Percentiles rank a stretch among this genome's conserved stretches.
phyloP scores from a whole-genome alignment of 1,140 invertebrate species.

The Subanguina moxae region DNA sequence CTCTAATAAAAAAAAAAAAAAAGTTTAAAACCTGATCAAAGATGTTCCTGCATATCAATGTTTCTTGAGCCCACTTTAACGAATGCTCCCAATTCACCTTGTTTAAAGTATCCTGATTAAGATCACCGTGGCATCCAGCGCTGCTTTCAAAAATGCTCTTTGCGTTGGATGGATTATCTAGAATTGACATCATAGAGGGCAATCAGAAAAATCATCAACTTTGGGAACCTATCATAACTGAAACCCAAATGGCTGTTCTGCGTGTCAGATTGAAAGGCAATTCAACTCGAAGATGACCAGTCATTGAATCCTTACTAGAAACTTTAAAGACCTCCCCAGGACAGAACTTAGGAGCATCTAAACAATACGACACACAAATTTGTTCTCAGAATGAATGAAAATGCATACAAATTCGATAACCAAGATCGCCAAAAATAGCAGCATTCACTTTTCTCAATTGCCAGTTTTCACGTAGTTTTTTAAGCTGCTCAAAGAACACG shows the following conservation, averaged over 20 bases:
- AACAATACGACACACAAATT: not conserved
- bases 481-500: slow-evolving; percentile 41
- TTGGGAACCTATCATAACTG: not conserved
- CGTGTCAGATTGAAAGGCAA: slow-evolving; percentile 27
- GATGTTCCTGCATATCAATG: slow-evolving; percentile 39
- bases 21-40: slow-evolving; percentile 40
- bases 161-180: too few relatives aligned
- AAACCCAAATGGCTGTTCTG: slow-evolving; percentile 17
- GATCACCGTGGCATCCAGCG: too few relatives aligned
- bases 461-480: slow-evolving; percentile 42
- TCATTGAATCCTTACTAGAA: slow-evolving; percentile 26
- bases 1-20: too few relatives aligned
- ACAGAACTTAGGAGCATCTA: slow-evolving; percentile 36
- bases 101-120: too few relatives aligned
- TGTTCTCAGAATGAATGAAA: too few relatives aligned
- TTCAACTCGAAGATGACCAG: slow-evolving; percentile 22
- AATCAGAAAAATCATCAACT: not conserved
- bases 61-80: slow-evolving; percentile 41
- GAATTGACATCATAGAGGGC: too few relatives aligned
- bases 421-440: slow-evolving; percentile 41
- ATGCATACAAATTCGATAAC: slow-evolving; percentile 45
- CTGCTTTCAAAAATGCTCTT: too few relatives aligned
- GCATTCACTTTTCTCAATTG: slow-evolving; percentile 39
- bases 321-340: slow-evolving; percentile 42
- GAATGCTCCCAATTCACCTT: slow-evolving; percentile 37